Conservation (phyloP, 1,140 invertebrate genomes). For the Drosophila dunni region DNA sequence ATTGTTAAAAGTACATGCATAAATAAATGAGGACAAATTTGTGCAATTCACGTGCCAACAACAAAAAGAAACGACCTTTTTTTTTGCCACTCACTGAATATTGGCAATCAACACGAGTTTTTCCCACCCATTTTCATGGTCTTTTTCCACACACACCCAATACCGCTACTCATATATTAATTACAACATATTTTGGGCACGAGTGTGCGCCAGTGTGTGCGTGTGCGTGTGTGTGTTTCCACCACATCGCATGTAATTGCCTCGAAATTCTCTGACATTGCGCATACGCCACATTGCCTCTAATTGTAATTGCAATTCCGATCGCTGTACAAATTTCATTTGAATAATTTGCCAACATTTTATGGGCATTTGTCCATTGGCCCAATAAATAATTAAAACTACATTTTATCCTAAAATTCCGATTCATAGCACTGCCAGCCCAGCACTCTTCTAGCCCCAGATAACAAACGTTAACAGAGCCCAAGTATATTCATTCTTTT, state of each 20-base stretch:
- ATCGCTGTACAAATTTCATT: slow-evolving; percentile 38
- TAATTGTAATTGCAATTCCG: slow-evolving; percentile 33
- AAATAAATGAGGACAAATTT: slow-evolving; percentile 40
- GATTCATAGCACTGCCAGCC: too few relatives aligned
- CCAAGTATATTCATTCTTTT: slow-evolving; percentile 20
- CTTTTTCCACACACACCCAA: not conserved
- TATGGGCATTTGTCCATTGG: slow-evolving; percentile 32
- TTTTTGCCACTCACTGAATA: slow-evolving; percentile 18
- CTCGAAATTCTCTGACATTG: slow-evolving; percentile 42
- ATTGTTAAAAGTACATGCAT: slow-evolving; percentile 65
- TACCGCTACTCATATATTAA: slow-evolving; percentile 44
- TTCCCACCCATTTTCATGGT: not conserved
- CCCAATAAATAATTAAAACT: slow-evolving; percentile 52
- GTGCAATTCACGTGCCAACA: slow-evolving; percentile 28
- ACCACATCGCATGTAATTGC: slow-evolving; percentile 38
- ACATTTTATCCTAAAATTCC: not conserved
- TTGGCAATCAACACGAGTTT: slow-evolving; percentile 44
- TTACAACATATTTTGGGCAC: slow-evolving; percentile 54
- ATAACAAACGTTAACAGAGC: slow-evolving; percentile 36
- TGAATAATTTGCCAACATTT: slow-evolving; percentile 48
- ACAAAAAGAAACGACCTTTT: not conserved
- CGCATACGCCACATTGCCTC: slow-evolving; percentile 25
- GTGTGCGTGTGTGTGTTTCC: slow-evolving; percentile 9
- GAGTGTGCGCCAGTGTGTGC: slow-evolving; percentile 7
- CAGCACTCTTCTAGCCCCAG: too few relatives aligned